Percentiles rank a stretch among this genome's conserved stretches.
phyloP scores from a whole-genome alignment of 2,888 invertebrate species.

The Meteorus cinctellus region DNA sequence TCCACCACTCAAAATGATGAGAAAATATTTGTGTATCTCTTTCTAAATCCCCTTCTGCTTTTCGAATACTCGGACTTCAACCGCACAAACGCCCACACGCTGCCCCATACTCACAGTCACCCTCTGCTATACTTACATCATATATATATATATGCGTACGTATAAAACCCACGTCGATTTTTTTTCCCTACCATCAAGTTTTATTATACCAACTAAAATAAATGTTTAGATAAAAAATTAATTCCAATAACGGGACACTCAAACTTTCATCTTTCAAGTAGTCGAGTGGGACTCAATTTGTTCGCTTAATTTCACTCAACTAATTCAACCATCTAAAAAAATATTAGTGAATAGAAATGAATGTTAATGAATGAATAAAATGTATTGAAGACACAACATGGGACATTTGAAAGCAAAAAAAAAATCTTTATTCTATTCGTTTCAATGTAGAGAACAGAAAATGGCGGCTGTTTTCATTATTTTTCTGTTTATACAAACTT shows the following conservation, averaged over 20 bases:
- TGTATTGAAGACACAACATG: too few species aligned
- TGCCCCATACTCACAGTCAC: background rate
- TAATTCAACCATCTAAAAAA: background rate
- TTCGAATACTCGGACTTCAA: background rate
- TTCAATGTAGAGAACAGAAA: too few species aligned
- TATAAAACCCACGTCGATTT: background rate
- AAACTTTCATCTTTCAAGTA: too few species aligned
- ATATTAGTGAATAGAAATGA: too few species aligned
- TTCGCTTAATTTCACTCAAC: background rate
- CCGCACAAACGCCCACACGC: background rate
- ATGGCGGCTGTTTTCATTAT: too few species aligned
- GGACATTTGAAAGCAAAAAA: too few species aligned
- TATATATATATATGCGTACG: background rate
- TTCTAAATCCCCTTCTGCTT: constrained; percentile 13
- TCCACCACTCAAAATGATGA: constrained; percentile 28
- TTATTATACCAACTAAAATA: constrained; percentile 17
- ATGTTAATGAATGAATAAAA: too few species aligned
- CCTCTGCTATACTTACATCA: background rate
- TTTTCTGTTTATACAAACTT: too few species aligned
- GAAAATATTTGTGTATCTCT: constrained; percentile 31
- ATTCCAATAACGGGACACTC: background rate
- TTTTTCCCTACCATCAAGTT: background rate
- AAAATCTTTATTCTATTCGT: too few species aligned
- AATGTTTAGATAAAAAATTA: constrained; percentile 1
- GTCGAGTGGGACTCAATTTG: too few species aligned